Percentiles rank a stretch among this genome's conserved stretches.
These are phyloP conservation scores for Medauroidea extradentata DNA, from an alignment of 1,140 invertebrate genomes.

Conservation along the genomic window DNA sequence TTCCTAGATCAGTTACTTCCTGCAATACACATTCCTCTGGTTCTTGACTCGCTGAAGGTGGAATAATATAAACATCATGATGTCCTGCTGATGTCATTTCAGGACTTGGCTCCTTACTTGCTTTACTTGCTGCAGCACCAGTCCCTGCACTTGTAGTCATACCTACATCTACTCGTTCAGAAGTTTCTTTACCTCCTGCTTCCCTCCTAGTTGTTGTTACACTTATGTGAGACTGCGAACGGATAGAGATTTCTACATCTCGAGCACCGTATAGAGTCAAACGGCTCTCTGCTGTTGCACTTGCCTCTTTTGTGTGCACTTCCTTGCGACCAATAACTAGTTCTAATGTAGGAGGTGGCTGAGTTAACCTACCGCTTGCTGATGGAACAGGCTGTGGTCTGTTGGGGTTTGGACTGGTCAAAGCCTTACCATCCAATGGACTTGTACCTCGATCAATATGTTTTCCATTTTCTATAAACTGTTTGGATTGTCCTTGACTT, in stretches of 20 bases:
- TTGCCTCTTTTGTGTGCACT: constrained; percentile 46
- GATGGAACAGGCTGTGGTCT: constrained; percentile 1
- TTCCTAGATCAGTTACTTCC: constrained; percentile 26
- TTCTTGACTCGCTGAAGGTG: constrained; percentile 23
- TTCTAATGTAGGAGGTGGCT: constrained; percentile 40
- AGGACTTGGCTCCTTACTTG: not conserved
- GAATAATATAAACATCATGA: constrained; percentile 37
- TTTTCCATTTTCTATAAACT: constrained; percentile 7
- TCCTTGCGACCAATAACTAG: constrained; percentile 49
- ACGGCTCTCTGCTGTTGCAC: constrained; percentile 46
- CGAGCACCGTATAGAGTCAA: constrained; percentile 45
- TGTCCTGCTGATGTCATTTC: constrained; percentile 12
- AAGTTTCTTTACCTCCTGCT: constrained; percentile 41
- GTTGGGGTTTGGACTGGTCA: constrained; percentile 22
- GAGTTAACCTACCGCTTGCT: constrained; percentile 17
- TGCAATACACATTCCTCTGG: constrained; percentile 22
- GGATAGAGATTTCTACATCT: constrained; percentile 50
- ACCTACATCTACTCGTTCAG: constrained; percentile 44
- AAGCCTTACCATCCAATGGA: constrained; percentile 36
- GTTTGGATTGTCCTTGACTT: not conserved
- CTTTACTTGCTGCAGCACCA: constrained; percentile 2
- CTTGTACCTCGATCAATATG: constrained; percentile 41
- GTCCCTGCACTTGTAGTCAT: constrained; percentile 38
- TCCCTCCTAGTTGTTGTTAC: constrained; percentile 42
- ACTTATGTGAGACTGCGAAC: constrained; percentile 49